Conservation (phyloP, 2,797 vertebrate species). For the Scomberomorus guttatus region DNA sequence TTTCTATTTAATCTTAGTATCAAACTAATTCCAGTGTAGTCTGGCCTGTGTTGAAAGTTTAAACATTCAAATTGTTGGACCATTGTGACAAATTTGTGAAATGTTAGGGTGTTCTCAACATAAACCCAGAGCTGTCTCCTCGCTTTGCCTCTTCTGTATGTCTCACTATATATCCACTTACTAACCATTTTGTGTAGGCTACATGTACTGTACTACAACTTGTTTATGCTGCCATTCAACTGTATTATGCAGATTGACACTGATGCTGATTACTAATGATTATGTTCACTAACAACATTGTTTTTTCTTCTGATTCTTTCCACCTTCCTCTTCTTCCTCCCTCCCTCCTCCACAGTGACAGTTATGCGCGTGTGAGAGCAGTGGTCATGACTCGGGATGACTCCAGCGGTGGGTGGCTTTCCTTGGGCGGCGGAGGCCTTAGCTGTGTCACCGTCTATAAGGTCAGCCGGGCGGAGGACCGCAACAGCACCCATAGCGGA, state of each 20-base stretch:
- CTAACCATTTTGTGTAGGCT: slow-evolving; percentile 1
- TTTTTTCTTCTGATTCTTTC: background rate
- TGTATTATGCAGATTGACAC: slow-evolving; percentile 29
- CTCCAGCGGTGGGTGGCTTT: slow-evolving; percentile 99
- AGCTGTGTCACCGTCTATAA: slow-evolving; percentile 98
- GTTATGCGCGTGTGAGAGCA: slow-evolving; percentile 99
- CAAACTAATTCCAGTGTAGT: background rate
- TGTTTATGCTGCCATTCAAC: slow-evolving; percentile 22
- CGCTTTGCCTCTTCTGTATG: background rate
- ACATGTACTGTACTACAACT: slow-evolving; percentile 1
- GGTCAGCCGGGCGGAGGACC: slow-evolving; percentile 93
- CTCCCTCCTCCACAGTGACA: slow-evolving; percentile 87
- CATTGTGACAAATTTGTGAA: background rate
- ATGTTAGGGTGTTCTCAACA: background rate
- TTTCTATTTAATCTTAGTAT: background rate
- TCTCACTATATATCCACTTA: slow-evolving; percentile 3
- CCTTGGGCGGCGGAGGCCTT: slow-evolving; percentile 95
- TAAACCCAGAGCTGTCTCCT: background rate
- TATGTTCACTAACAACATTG: slow-evolving; percentile 34
- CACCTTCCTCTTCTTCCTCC: slow-evolving; percentile 8
- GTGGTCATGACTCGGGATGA: slow-evolving; percentile 99
- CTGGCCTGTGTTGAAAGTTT: background rate
- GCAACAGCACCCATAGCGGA: slow-evolving; percentile 87
- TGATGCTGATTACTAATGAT: slow-evolving; percentile 22
- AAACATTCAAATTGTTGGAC: background rate